Conservation (phyloP, 2,113 vertebrate species). For the Sphaerodactylus townsendi region DNA sequence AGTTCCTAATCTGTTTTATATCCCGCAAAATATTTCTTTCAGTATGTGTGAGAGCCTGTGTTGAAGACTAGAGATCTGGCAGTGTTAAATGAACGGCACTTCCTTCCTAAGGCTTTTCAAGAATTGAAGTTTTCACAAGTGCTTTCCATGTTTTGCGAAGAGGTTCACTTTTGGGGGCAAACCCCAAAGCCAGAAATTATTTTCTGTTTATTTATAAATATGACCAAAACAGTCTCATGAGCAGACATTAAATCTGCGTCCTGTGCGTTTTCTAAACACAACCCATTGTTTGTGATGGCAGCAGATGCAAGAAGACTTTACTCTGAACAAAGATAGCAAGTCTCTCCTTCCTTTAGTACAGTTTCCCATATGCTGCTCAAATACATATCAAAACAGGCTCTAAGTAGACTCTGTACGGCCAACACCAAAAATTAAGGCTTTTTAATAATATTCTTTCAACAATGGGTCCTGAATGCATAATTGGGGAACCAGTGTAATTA, state of each 20-base stretch:
- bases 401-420: not conserved
- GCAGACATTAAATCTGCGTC: not conserved
- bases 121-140: slow-evolving; percentile 8
- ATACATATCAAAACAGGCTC: not conserved
- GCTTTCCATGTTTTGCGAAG: not conserved
- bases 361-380: not conserved
- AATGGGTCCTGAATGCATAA: not conserved
- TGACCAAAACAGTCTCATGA: not conserved
- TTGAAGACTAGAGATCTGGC: slow-evolving; percentile 44
- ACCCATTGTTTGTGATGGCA: not conserved
- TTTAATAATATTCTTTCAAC: not conserved
- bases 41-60: not conserved
- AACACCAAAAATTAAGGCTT: not conserved
- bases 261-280: not conserved
- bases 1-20: slow-evolving; percentile 39
- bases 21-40: slow-evolving; percentile 34
- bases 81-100: slow-evolving; percentile 26
- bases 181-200: not conserved
- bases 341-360: not conserved
- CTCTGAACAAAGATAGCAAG: not conserved
- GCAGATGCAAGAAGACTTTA: not conserved
- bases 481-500: not conserved
- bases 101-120: not conserved
- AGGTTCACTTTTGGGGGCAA: slow-evolving; percentile 11
- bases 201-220: not conserved